Evolutionary conservation across 1,140 invertebrate genomes (phyloP).

Genomic region (Ruditapes philippinarum): DNA sequence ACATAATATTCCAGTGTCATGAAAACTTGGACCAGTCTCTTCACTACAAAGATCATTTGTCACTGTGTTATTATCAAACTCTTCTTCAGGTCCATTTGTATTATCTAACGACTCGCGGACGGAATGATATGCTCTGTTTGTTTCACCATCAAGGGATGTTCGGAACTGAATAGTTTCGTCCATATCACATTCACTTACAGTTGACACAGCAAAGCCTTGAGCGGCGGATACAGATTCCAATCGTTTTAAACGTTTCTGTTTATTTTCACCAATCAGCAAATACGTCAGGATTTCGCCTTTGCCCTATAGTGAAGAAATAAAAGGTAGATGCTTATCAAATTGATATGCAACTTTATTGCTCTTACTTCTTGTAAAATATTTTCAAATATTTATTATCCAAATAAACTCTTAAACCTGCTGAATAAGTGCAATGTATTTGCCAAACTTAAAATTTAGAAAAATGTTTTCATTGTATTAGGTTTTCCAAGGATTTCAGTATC

Average conservation of each 20-base stretch:
- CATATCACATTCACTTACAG: neutral
- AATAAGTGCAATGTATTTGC: no score
- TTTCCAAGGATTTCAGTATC: no score
- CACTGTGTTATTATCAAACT: neutral
- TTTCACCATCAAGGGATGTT: neutral
- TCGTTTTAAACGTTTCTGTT: slow-evolving; percentile 63
- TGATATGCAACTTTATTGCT: no score
- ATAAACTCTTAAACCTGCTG: no score
- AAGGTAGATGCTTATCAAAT: no score
- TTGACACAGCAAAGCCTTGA: neutral
- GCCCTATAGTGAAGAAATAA: slow-evolving; percentile 87
- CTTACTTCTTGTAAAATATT: no score
- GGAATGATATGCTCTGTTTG: neutral
- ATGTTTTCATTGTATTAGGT: no score
- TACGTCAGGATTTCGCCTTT: slow-evolving; percentile 95
- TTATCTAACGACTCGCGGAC: neutral
- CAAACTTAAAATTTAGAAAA: no score
- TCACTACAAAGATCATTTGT: neutral
- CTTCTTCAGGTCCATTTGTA: neutral
- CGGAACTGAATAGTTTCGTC: neutral
- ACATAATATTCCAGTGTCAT: neutral
- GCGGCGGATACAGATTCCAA: slow-evolving; percentile 53
- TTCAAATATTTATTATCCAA: no score
- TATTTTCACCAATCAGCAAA: slow-evolving; percentile 94
- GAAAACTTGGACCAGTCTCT: neutral